Evolutionary conservation across 2,113 vertebrate genomes (phyloP).

Genomic region (Dipodomys ordii): DNA sequence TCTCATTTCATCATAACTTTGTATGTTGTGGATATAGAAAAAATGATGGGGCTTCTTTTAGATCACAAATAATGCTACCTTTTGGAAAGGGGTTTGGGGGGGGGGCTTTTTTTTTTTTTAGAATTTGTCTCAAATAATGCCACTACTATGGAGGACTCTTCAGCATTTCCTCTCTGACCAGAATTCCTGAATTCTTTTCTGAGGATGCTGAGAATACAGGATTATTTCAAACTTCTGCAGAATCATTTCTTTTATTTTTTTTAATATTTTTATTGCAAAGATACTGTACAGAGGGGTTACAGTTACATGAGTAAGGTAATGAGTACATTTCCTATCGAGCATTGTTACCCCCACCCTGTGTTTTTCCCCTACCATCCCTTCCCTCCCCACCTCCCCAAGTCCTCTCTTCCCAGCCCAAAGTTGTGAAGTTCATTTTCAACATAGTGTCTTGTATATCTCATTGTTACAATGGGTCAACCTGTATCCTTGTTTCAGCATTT

Average conservation of each 20-base stretch:
- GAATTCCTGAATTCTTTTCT: constrained; percentile 30
- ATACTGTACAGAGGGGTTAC: too few relatives aligned
- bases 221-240: constrained; percentile 32
- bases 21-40: constrained; percentile 2
- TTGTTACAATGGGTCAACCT: too few relatives aligned
- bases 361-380: too few relatives aligned
- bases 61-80: neutral
- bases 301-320: too few relatives aligned
- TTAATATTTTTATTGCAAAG: neutral
- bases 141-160: neutral
- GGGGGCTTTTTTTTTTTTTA: too few relatives aligned
- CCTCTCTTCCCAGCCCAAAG: too few relatives aligned
- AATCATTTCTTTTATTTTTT: neutral
- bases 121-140: constrained; percentile 32
- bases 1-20: neutral
- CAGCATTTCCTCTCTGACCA: constrained; percentile 4
- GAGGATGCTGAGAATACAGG: constrained; percentile 20
- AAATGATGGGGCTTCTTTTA: neutral
- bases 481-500: too few relatives aligned
- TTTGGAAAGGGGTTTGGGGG: neutral
- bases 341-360: too few relatives aligned
- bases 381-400: too few relatives aligned
- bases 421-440: too few relatives aligned
- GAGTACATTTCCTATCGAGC: too few relatives aligned
- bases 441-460: too few relatives aligned